phyloP scores from a whole-genome alignment of 2,888 invertebrate genomes.

The Melanostoma mellinum region DNA sequence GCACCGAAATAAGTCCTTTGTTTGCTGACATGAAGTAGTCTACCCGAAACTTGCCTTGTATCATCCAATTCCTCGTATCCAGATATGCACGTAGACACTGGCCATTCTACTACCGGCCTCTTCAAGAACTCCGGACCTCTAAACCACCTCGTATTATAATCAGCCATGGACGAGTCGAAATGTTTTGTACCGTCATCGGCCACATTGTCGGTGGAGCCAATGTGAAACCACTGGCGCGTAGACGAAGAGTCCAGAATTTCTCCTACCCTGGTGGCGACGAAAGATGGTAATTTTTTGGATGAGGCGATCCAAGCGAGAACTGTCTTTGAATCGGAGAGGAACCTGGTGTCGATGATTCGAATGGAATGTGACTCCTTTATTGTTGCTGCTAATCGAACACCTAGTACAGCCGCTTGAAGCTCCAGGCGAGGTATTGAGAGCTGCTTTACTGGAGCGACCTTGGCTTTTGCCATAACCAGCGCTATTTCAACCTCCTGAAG shows the following conservation, averaged over 20 bases:
- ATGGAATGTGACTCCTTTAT: not conserved
- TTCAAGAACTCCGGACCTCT: not conserved
- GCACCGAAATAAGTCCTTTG: not conserved
- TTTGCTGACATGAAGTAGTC: too few relatives aligned
- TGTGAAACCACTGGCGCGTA: not conserved
- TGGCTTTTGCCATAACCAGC: too few relatives aligned
- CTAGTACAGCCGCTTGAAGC: not conserved
- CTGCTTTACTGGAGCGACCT: too few relatives aligned
- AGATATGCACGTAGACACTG: not conserved
- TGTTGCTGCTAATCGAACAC: too few relatives aligned
- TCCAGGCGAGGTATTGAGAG: too few relatives aligned
- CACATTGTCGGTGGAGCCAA: constrained; percentile 12
- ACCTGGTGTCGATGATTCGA: not conserved
- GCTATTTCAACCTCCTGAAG: too few relatives aligned
- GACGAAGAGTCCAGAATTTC: constrained; percentile 8
- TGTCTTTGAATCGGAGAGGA: constrained; percentile 18
- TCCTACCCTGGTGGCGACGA: constrained; percentile 17
- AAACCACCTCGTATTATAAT: constrained; percentile 1
- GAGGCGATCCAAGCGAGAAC: constrained; percentile 15
- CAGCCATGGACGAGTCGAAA: not conserved
- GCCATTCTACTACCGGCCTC: not conserved
- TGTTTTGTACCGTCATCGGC: constrained; percentile 29
- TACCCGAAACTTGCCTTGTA: too few relatives aligned
- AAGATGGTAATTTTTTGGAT: constrained; percentile 9
- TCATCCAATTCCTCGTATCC: too few relatives aligned